phyloP scores from a whole-genome alignment of 2,797 vertebrate genomes.

The Micrastur ruficollis region DNA sequence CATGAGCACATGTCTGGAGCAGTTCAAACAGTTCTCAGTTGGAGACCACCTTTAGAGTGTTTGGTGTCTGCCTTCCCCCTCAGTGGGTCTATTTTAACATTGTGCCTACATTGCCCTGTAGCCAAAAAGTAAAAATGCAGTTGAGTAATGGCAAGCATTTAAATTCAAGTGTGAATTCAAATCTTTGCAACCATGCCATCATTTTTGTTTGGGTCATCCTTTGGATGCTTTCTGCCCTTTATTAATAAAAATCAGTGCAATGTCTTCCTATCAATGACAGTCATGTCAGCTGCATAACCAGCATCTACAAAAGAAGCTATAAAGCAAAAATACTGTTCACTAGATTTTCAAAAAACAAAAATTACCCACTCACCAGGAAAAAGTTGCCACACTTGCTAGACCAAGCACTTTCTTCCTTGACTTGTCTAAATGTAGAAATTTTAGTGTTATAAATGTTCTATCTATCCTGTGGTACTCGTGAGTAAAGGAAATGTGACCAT shows the following conservation, averaged over 20 bases:
- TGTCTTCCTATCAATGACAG: neutral
- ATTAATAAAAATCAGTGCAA: slow-evolving; percentile 9
- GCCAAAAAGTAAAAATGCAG: slow-evolving; percentile 2
- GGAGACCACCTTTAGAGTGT: neutral
- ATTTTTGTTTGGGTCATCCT: slow-evolving; percentile 12
- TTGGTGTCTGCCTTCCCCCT: neutral
- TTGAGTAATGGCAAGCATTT: neutral
- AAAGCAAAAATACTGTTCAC: slow-evolving; percentile 10
- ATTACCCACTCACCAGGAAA: neutral
- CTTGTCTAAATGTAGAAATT: neutral
- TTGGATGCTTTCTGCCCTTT: neutral
- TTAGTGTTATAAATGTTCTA: neutral
- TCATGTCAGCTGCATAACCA: slow-evolving; percentile 14
- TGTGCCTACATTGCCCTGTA: neutral
- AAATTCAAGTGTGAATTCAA: neutral
- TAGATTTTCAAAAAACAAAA: slow-evolving; percentile 5
- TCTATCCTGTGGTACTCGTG: neutral
- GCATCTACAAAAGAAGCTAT: slow-evolving; percentile 8
- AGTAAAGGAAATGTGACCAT: neutral
- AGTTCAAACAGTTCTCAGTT: slow-evolving; percentile 11
- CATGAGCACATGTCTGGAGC: neutral
- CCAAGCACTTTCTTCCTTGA: neutral
- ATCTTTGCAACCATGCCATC: neutral
- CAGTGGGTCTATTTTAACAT: neutral
- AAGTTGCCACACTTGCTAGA: neutral